phyloP scores from a whole-genome alignment of 2,113 vertebrate species.

The Muscicapa adusta region DNA sequence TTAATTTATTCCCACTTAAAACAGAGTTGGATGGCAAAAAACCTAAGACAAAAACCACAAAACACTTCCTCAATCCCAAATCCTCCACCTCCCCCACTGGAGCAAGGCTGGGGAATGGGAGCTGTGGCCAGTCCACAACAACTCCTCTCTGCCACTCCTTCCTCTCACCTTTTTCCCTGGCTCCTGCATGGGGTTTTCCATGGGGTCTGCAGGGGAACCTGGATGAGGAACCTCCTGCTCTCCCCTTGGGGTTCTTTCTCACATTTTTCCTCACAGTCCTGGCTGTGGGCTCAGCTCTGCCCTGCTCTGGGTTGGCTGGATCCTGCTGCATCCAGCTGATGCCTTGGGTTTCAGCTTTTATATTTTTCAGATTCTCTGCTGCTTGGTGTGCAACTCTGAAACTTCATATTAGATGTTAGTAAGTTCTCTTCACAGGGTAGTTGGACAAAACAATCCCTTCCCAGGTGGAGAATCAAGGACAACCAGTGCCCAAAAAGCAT shows the following conservation, averaged over 20 bases:
- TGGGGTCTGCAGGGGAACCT: background rate
- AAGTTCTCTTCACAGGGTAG: no score
- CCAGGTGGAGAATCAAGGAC: no score
- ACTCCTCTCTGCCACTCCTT: background rate
- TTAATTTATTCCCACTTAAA: background rate
- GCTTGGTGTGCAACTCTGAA: no score
- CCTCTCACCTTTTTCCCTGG: accelerated
- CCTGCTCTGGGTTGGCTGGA: background rate
- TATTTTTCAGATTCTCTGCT: no score
- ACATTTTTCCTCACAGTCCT: background rate
- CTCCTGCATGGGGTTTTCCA: accelerated
- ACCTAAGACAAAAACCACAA: background rate
- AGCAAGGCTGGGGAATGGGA: background rate
- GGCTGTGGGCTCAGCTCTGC: background rate
- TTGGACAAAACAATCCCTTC: no score
- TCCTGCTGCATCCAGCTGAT: no score
- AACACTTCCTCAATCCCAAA: background rate
- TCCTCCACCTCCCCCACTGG: accelerated
- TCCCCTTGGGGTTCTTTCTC: no score
- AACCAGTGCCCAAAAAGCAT: no score
- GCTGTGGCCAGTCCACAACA: no score
- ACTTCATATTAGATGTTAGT: no score
- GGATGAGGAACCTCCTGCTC: background rate
- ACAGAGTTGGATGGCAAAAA: background rate
- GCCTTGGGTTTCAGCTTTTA: no score